phyloP scores from a whole-genome alignment of 2,888 invertebrate species.

The Oxycera nigricornis region DNA sequence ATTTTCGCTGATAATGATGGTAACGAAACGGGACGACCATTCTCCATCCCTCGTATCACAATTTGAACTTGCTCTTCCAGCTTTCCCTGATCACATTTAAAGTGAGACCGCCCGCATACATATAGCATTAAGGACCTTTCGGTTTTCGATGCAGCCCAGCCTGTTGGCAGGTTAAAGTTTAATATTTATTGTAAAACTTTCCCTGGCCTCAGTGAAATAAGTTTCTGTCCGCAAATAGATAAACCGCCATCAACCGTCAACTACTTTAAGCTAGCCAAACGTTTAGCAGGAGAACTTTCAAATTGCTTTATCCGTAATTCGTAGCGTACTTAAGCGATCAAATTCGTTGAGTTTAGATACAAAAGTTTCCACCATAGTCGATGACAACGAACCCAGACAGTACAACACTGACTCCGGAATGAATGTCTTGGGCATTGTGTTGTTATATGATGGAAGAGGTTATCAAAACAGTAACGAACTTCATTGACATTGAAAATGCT shows the following conservation, averaged over 20 bases:
- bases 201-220: background rate
- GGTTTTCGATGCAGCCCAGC: no score
- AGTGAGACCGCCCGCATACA: no score
- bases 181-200: slow-evolving; percentile 33
- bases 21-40: no score
- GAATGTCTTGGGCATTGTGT: background rate
- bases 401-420: background rate
- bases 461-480: slow-evolving; percentile 12
- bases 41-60: no score
- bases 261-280: background rate
- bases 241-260: slow-evolving; percentile 8
- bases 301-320: slow-evolving; percentile 21
- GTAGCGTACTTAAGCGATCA: background rate
- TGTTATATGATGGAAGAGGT: background rate
- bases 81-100: no score
- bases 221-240: slow-evolving; percentile 5
- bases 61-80: no score
- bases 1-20: no score
- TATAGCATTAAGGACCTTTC: no score
- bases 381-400: background rate
- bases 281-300: background rate
- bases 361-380: background rate
- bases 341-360: background rate
- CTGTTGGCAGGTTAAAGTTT: slow-evolving; percentile 24
- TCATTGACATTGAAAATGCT: slow-evolving; percentile 13